phyloP scores from a whole-genome alignment of 2,113 vertebrate species.

The Rallus limicola region DNA sequence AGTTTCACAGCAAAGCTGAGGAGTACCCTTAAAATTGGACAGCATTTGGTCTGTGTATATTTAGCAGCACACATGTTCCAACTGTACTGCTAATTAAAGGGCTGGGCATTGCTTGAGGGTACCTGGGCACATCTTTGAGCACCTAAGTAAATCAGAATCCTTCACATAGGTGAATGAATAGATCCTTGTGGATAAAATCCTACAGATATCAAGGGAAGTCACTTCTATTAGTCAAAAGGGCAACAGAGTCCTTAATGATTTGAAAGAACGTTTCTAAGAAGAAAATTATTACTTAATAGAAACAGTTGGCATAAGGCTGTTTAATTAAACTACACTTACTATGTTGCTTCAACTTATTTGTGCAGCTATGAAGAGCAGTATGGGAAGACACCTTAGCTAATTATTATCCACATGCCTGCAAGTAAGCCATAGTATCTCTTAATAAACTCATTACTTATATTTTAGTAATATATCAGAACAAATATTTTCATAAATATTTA shows the following conservation, averaged over 20 bases:
- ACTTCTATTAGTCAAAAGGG: neutral
- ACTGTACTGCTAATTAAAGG: neutral
- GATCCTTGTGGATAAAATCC: neutral
- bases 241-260: neutral
- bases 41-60: neutral
- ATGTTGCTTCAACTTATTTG: neutral
- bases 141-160: neutral
- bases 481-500: neutral
- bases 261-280: neutral
- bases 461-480: neutral
- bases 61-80: neutral
- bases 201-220: fast-evolving
- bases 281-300: neutral
- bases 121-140: neutral
- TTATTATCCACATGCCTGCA: neutral
- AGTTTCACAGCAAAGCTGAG: neutral
- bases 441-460: neutral
- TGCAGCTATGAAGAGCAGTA: neutral
- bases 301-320: neutral
- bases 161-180: neutral
- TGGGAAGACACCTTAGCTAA: neutral
- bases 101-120: neutral
- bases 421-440: neutral
- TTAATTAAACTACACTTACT: neutral
- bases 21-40: neutral